These are phyloP conservation scores for Pecten maximus DNA, from an alignment of 2,888 invertebrate species.

Conservation along the genomic window DNA sequence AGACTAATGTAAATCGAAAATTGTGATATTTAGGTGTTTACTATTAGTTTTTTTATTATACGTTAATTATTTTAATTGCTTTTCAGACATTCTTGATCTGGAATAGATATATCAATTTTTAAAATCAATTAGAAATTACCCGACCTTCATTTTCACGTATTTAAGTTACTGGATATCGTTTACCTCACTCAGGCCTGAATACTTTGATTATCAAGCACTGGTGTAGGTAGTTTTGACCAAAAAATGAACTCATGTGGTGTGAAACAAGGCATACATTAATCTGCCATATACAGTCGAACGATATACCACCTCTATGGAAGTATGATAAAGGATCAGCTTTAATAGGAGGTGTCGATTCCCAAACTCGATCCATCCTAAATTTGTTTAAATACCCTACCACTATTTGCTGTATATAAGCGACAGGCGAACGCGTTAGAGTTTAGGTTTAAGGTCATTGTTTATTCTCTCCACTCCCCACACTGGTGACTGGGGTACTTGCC, in stretches of 20 bases:
- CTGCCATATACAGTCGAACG: background rate
- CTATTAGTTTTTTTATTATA: too few species aligned
- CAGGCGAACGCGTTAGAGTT: slow-evolving; percentile 14
- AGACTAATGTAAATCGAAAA: too few species aligned
- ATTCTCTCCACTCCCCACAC: background rate
- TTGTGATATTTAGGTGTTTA: too few species aligned
- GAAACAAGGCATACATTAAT: background rate
- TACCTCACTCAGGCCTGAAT: background rate
- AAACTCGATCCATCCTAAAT: slow-evolving; percentile 17
- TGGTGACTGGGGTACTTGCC: background rate
- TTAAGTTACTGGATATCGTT: background rate
- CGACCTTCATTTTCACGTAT: background rate
- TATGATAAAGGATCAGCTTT: background rate
- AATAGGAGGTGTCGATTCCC: slow-evolving; percentile 13
- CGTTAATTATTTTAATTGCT: too few species aligned
- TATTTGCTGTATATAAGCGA: background rate
- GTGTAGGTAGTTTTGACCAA: background rate
- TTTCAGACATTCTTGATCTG: too few species aligned
- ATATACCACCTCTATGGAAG: background rate
- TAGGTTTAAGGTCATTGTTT: background rate
- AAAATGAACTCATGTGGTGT: background rate
- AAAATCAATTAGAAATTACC: too few species aligned
- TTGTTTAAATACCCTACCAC: background rate
- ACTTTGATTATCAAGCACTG: background rate
- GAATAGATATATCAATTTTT: too few species aligned